phyloP scores from a whole-genome alignment of 1,140 invertebrate species.

The Lordiphosa mommai region DNA sequence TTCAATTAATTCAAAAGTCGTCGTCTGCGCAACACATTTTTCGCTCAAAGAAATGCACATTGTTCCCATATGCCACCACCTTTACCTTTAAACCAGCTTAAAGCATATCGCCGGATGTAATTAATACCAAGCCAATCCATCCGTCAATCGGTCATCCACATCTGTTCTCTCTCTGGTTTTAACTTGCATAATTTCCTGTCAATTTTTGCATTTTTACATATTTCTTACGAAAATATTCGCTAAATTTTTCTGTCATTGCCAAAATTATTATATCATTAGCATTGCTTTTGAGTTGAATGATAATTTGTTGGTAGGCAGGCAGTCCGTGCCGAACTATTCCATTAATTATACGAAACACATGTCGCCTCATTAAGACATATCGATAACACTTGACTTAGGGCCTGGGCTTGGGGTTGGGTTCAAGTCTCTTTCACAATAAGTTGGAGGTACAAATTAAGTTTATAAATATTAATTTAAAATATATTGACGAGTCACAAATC shows the following conservation, averaged over 20 bases:
- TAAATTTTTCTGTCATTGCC: constrained; percentile 45
- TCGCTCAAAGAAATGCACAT: not conserved
- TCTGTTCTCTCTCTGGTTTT: too few relatives aligned
- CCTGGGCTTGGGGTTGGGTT: too few relatives aligned
- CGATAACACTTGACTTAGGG: too few relatives aligned
- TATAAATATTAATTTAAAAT: too few relatives aligned
- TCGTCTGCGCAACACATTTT: not conserved
- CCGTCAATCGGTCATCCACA: too few relatives aligned
- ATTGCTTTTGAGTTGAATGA: not conserved
- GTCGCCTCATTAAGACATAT: not conserved
- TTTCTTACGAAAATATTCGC: constrained; percentile 33
- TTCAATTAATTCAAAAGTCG: not conserved
- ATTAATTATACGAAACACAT: constrained; percentile 1
- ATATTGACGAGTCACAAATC: too few relatives aligned
- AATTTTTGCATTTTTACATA: constrained; percentile 7
- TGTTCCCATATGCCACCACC: not conserved
- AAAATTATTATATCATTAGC: constrained; percentile 44
- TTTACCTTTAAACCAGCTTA: too few relatives aligned
- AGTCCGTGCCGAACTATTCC: not conserved
- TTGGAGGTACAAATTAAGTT: too few relatives aligned
- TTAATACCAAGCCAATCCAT: too few relatives aligned
- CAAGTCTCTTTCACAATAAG: too few relatives aligned
- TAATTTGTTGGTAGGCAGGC: not conserved
- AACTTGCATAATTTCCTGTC: too few relatives aligned
- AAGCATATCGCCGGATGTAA: too few relatives aligned